These are phyloP conservation scores for Drosophila teissieri DNA, from an alignment of 1,140 invertebrate species.

Conservation along the genomic window DNA sequence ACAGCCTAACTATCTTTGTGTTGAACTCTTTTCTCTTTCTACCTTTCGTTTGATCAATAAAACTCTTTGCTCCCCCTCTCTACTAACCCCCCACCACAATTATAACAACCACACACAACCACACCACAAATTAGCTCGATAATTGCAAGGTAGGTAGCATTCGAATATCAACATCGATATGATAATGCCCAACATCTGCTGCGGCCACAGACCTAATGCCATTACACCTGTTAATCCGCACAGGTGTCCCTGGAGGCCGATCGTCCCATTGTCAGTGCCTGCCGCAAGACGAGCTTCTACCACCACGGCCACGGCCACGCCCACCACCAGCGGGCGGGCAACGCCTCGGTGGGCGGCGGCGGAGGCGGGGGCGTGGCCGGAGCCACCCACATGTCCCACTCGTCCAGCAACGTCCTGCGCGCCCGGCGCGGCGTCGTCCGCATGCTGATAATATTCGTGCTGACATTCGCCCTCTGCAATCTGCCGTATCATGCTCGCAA, in stretches of 20 bases:
- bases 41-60: conserved; percentile 49
- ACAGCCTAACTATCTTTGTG: conserved; percentile 59
- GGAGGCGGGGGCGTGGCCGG: conserved; percentile 25
- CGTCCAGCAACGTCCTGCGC: conserved; percentile 88
- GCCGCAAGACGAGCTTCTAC: conserved; percentile 76
- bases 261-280: conserved; percentile 83
- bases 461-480: conserved; percentile 93
- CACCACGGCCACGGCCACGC: conserved; percentile 67
- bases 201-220: conserved; percentile 12
- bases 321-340: conserved; percentile 57
- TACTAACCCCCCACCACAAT: conserved; percentile 32
- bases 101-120: conserved; percentile 42
- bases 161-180: conserved; percentile 6
- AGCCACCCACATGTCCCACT: conserved; percentile 86
- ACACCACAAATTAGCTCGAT: conserved; percentile 68
- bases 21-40: conserved; percentile 53
- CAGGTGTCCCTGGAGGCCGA: conserved; percentile 85
- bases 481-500: conserved; percentile 93
- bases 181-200: neutral
- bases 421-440: conserved; percentile 90
- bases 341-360: conserved; percentile 44
- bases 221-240: conserved; percentile 29
- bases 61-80: conserved; percentile 24
- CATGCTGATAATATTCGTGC: conserved; percentile 92
- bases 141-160: conserved; percentile 68